Percentiles rank a stretch among this genome's conserved stretches.
Conservation (phyloP, 2,113 vertebrate genomes). For the Lagenorhynchus albirostris region DNA sequence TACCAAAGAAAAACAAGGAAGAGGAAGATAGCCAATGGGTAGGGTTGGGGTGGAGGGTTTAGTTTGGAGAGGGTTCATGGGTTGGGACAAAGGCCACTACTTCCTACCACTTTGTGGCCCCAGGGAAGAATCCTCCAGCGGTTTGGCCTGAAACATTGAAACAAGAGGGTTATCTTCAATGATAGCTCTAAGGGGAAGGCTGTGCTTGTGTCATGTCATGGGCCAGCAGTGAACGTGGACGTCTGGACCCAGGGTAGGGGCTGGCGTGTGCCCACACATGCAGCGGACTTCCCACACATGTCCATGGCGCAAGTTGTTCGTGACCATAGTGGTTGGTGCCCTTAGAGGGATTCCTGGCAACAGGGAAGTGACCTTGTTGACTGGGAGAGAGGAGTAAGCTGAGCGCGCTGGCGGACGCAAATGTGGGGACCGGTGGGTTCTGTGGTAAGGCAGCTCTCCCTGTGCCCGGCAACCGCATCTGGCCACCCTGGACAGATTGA, state of each 20-base stretch:
- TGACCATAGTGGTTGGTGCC: not conserved
- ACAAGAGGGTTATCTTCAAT: not conserved
- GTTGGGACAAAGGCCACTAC: not conserved
- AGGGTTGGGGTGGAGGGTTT: not conserved
- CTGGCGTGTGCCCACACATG: not conserved
- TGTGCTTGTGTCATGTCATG: not conserved
- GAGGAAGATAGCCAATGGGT: not conserved
- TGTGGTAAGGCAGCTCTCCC: not conserved
- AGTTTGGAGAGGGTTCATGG: not conserved
- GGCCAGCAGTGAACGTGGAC: not conserved
- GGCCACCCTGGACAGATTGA: not conserved
- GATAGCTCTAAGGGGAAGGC: not conserved
- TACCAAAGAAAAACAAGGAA: constrained; percentile 22
- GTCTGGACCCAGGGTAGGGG: not conserved
- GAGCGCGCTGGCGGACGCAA: no score
- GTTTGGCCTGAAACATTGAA: not conserved
- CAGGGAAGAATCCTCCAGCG: not conserved
- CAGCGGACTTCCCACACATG: not conserved
- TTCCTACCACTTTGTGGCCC: not conserved
- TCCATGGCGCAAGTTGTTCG: not conserved
- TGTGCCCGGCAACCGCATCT: constrained; percentile 18
- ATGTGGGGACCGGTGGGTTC: not conserved
- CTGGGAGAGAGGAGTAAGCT: not conserved
- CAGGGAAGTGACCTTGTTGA: not conserved
- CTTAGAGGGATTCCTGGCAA: not conserved